A percentile compares a stretch with the other conserved stretches of the same genome.
These are phyloP conservation scores for Sebastes minor DNA, from an alignment of 2,797 vertebrate species.

Conservation along the genomic window DNA sequence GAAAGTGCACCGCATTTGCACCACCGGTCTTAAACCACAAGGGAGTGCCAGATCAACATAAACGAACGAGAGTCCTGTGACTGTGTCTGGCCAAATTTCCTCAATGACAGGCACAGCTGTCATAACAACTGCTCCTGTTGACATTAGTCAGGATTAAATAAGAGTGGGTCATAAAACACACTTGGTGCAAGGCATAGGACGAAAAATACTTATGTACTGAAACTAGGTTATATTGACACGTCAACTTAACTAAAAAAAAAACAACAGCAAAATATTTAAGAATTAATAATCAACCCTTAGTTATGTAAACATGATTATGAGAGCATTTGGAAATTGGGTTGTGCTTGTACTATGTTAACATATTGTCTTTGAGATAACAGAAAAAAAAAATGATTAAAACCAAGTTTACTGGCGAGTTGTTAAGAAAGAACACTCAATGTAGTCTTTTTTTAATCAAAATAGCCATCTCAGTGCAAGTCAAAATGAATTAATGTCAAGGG, in stretches of 20 bases:
- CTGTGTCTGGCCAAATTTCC: not conserved
- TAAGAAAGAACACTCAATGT: not conserved
- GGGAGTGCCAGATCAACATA: not conserved
- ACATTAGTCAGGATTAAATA: not conserved
- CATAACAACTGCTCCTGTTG: not conserved
- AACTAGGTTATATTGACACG: not conserved
- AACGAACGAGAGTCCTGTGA: not conserved
- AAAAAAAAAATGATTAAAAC: not conserved
- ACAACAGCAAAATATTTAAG: not conserved
- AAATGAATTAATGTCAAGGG: not conserved
- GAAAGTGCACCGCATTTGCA: not conserved
- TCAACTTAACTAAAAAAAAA: not conserved
- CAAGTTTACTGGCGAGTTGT: not conserved
- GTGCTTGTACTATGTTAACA: not conserved
- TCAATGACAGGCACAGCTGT: not conserved
- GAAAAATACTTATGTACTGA: not conserved
- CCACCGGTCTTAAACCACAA: slow-evolving; percentile 1
- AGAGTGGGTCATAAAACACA: not conserved
- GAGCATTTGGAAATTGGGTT: not conserved
- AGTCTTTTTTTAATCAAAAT: not conserved
- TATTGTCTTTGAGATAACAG: not conserved
- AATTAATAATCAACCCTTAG: not conserved
- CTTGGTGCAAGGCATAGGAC: not conserved
- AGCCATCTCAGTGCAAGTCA: slow-evolving; percentile 14
- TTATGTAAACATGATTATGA: not conserved